Base-by-base conservation (phyloP, 2,797 vertebrate species). In the Chaenodraco wilsoni region DNA sequence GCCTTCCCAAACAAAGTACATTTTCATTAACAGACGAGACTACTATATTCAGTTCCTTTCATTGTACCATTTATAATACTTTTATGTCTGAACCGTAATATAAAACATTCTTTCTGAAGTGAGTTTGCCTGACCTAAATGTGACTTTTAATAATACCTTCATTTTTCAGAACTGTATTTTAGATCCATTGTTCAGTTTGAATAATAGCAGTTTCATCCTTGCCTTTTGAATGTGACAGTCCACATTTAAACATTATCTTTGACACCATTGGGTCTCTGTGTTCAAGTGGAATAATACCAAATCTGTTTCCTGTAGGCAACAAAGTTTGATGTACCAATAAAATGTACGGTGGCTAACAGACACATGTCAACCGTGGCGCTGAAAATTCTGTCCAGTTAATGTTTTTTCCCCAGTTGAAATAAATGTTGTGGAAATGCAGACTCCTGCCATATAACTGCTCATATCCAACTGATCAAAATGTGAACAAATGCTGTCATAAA, bases 141-240 rank as follows among this genome's bases (percentile, higher is more conserved):
- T 51, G 51, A n/a, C 50, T 49, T 45, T 27, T 17, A 44, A 56
- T 61, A 57, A 69, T 51, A 54, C 46, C 43, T 48, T 21, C 41
- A 58, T 59, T 33, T 64, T 41, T 72, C 41, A 59, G 21, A 65
- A 31, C 43, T 65, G 65, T 65, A 60, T 74, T 60, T 43, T 5
- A 5, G 58, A 21, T 17, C 31, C n/a, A 59, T 75, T 63, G 63
- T 72, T 63, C 21, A 17, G 44, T 54, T 60, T 41, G 10, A 1
- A 23, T 50, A 1, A 44, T 63, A 50, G 31, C 43, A 6, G 64
- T 62, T 67, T 72, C 23, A 16, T 46, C 45, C 16, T 12, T 17
- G 51, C 31, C 7, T 37, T 37, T 37, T 37, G 33, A 37, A 37
- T 9, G 33, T 37, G 33, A 37, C 49, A 19, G 19, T 27, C 19